These are phyloP conservation scores for Achlya flavicornis DNA, from an alignment of 2,888 invertebrate species.

Conservation along the genomic window DNA sequence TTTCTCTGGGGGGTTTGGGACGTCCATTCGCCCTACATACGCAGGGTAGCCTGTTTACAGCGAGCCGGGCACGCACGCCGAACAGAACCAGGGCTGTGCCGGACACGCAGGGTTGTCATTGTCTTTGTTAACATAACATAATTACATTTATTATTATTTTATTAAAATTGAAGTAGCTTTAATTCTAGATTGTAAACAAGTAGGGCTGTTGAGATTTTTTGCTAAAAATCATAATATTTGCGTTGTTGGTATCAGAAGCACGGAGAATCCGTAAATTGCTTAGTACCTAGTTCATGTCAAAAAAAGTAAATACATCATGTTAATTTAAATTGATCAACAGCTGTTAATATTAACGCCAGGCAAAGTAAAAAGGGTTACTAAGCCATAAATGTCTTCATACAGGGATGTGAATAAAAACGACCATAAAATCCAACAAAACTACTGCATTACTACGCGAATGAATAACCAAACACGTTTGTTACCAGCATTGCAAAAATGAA, in stretches of 20 bases:
- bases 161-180: neutral
- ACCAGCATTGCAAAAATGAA: neutral
- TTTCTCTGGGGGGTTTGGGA: slow-evolving; percentile 73
- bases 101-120: slow-evolving; percentile 77
- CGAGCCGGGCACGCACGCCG: slow-evolving; percentile 80
- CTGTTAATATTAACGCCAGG: neutral
- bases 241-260: neutral
- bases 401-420: neutral
- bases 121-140: slow-evolving; percentile 15
- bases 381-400: neutral
- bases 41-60: slow-evolving; percentile 80
- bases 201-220: no score
- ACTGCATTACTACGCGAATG: neutral
- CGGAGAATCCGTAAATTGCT: neutral
- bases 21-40: slow-evolving; percentile 79
- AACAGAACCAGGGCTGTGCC: slow-evolving; percentile 80
- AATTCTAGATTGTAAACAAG: no score
- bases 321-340: neutral
- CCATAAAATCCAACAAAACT: neutral
- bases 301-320: neutral
- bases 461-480: neutral
- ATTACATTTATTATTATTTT: neutral
- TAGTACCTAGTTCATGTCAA: neutral
- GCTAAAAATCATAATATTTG: no score
- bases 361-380: neutral